Evolutionary conservation across 2,113 vertebrate genomes (phyloP).

Genomic region (Origma solitaria): DNA sequence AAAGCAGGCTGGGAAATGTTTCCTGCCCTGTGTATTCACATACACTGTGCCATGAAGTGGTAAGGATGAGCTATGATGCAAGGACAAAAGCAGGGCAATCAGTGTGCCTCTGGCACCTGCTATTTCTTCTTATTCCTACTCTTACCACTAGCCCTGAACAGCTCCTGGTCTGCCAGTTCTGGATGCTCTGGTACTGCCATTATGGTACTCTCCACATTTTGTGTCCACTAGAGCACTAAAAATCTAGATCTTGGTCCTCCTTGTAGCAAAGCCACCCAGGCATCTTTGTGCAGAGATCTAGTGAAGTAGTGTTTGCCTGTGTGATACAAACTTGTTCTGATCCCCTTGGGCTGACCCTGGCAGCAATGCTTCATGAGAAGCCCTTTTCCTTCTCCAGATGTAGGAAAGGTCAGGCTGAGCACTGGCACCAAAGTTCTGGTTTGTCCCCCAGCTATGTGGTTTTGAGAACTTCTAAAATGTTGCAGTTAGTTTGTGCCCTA

Average conservation of each 20-base stretch:
- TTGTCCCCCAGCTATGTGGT: not conserved
- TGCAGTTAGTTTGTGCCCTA: not conserved
- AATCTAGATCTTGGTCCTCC: not conserved
- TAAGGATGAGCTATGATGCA: not conserved
- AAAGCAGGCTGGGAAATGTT: not conserved
- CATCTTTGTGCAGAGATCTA: not conserved
- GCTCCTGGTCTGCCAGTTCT: not conserved
- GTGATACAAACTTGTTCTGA: not conserved
- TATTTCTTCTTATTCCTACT: not conserved
- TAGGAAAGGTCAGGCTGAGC: not conserved
- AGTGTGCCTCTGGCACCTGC: not conserved
- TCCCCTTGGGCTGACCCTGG: not conserved
- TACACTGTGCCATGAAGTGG: fast-evolving
- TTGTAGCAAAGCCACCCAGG: not conserved
- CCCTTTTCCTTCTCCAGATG: not conserved
- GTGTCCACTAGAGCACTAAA: not conserved
- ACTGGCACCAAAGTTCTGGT: not conserved
- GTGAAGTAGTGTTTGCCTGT: not conserved
- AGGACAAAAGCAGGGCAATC: not conserved
- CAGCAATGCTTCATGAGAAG: not conserved
- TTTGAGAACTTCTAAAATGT: not conserved
- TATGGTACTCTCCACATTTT: not conserved
- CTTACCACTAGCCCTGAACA: not conserved
- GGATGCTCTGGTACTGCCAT: not conserved
- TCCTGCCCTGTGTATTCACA: not conserved